Conservation (phyloP, 2,113 vertebrate genomes). For the Pseudopipra pipra region DNA sequence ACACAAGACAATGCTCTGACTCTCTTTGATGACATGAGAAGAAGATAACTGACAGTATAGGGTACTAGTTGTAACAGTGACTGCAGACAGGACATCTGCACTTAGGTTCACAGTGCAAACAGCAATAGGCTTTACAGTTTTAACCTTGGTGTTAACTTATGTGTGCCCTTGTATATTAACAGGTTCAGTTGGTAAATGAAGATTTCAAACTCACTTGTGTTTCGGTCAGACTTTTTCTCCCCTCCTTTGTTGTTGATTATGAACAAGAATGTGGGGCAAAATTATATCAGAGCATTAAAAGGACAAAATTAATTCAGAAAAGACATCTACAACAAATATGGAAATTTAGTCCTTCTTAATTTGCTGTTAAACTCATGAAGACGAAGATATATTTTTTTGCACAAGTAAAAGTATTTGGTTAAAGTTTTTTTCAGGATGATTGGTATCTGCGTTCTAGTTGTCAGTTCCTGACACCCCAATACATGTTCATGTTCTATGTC, state of each 20-base stretch:
- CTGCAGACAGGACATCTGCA: not conserved
- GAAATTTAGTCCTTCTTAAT: not conserved
- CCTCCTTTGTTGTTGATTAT: not conserved
- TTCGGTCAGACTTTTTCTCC: not conserved
- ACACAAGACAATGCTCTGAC: not conserved
- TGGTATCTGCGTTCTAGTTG: not conserved
- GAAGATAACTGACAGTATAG: not conserved
- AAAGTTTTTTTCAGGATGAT: not conserved
- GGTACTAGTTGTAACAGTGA: not conserved
- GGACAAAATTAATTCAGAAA: not conserved
- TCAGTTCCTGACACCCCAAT: not conserved
- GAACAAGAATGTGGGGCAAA: not conserved
- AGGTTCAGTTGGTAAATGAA: not conserved
- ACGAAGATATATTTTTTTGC: not conserved
- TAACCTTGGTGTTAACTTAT: not conserved
- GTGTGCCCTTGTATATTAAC: not conserved
- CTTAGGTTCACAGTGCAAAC: not conserved
- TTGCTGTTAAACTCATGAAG: not conserved
- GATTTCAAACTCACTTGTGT: not conserved
- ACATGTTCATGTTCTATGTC: not conserved
- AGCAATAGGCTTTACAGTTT: not conserved
- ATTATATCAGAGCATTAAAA: not conserved
- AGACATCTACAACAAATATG: fast-evolving
- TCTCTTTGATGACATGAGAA: not conserved
- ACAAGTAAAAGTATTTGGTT: not conserved